These are phyloP conservation scores for Natator depressus DNA, from an alignment of 2,113 vertebrate species.

Conservation along the genomic window DNA sequence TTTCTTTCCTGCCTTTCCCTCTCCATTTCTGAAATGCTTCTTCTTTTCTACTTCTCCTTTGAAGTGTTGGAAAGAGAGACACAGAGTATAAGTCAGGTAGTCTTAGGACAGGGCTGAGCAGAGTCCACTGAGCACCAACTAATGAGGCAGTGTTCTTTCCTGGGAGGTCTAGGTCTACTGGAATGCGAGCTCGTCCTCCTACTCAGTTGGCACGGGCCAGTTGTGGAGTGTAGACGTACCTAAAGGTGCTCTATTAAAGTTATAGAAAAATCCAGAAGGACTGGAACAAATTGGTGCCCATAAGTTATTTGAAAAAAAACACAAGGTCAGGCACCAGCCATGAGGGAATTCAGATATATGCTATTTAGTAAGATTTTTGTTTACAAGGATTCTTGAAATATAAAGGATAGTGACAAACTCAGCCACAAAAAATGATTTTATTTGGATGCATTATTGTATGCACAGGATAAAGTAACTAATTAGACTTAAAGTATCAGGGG, in stretches of 20 bases:
- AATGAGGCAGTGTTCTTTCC: no score
- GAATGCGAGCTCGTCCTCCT: background rate
- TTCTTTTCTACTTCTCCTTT: no score
- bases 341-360: background rate
- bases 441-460: background rate
- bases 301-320: background rate
- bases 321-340: background rate
- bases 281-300: background rate
- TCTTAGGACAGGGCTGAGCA: no score
- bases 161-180: no score
- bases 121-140: no score
- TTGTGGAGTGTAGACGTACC: background rate
- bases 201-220: background rate
- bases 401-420: background rate
- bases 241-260: slow-evolving; percentile 38
- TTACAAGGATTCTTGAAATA: background rate
- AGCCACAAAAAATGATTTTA: background rate
- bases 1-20: no score
- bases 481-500: background rate
- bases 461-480: slow-evolving; percentile 1
- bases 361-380: background rate
- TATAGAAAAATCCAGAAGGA: slow-evolving; percentile 7
- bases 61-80: no score
- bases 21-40: no score
- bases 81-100: no score